Percentiles rank a stretch among this genome's conserved stretches.
Conservation (phyloP, 2,888 invertebrate species). For the Calephelis perditalis region DNA sequence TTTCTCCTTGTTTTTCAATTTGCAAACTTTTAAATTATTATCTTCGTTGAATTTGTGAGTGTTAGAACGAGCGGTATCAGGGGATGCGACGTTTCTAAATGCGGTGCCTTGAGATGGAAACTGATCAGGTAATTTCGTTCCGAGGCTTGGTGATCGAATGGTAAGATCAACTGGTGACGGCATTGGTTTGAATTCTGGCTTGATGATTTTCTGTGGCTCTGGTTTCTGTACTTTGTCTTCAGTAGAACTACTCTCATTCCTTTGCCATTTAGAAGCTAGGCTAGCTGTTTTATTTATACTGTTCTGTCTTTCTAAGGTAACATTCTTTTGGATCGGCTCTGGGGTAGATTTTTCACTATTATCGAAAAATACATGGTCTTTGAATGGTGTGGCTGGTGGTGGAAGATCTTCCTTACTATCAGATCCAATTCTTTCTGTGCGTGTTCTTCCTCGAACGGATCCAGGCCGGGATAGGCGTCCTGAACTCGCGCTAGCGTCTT, state of each 20-base stretch:
- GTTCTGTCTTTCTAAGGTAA: slow-evolving; percentile 42
- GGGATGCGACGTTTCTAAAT: slow-evolving; percentile 65
- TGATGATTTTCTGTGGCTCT: slow-evolving; percentile 65
- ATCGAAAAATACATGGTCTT: slow-evolving; percentile 53
- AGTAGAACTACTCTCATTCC: slow-evolving; percentile 38
- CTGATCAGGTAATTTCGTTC: slow-evolving; percentile 59
- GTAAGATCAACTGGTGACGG: slow-evolving; percentile 59
- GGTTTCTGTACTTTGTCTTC: slow-evolving; percentile 48
- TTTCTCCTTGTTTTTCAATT: slow-evolving; percentile 58
- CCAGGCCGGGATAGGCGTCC: slow-evolving; percentile 57
- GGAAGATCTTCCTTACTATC: slow-evolving; percentile 48
- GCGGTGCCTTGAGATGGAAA: slow-evolving; percentile 71
- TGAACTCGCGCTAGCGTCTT: slow-evolving; percentile 48
- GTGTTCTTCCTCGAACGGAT: slow-evolving; percentile 49
- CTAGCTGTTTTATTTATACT: slow-evolving; percentile 39
- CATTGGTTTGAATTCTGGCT: slow-evolving; percentile 67
- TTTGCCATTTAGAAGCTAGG: slow-evolving; percentile 47
- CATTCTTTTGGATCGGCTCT: slow-evolving; percentile 27
- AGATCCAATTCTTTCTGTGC: slow-evolving; percentile 45
- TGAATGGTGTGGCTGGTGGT: slow-evolving; percentile 57
- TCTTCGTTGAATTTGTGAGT: slow-evolving; percentile 47
- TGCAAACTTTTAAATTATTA: slow-evolving; percentile 58
- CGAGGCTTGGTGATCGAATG: slow-evolving; percentile 66
- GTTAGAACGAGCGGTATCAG: slow-evolving; percentile 44
- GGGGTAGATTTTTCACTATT: slow-evolving; percentile 32